Percentiles rank a stretch among this genome's conserved stretches.
phyloP scores from a whole-genome alignment of 1,140 invertebrate species.

The Anastatus disparis region DNA sequence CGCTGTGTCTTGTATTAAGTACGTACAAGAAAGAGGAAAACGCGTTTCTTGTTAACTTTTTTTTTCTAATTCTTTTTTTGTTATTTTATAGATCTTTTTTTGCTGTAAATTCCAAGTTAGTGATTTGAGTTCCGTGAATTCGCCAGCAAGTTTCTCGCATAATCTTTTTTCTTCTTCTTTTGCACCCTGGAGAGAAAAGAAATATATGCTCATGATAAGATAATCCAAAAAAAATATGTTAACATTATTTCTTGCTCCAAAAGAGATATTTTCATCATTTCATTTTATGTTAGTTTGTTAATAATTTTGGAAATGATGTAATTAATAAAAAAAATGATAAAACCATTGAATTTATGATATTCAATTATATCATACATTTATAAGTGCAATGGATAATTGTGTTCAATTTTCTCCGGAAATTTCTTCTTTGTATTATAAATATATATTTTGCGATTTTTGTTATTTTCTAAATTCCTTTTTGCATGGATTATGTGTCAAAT shows the following conservation, averaged over 20 bases:
- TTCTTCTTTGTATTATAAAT: not conserved
- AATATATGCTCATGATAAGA: constrained; percentile 8
- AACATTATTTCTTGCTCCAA: constrained; percentile 10
- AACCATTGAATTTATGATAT: constrained; percentile 14
- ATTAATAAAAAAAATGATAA: constrained; percentile 6
- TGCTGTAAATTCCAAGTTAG: constrained; percentile 18
- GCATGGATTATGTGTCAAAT: not conserved
- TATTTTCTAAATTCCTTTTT: constrained; percentile 3
- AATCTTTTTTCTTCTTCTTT: constrained; percentile 17
- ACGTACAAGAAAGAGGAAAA: constrained; percentile 6
- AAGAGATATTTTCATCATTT: constrained; percentile 21
- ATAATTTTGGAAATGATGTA: too few relatives aligned
- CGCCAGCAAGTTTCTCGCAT: constrained; percentile 4
- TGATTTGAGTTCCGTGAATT: constrained; percentile 16
- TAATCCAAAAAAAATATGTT: constrained; percentile 11
- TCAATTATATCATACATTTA: too few relatives aligned
- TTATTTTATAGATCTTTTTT: too few relatives aligned
- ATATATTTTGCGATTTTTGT: not conserved
- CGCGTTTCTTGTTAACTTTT: constrained; percentile 21
- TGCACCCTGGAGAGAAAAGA: not conserved
- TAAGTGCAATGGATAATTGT: too few relatives aligned
- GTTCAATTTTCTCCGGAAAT: constrained; percentile 5
- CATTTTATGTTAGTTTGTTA: not conserved
- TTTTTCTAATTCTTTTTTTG: constrained; percentile 6
- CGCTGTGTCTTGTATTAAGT: constrained; percentile 26